Conservation (phyloP, 2,797 vertebrate genomes). For the Monodelphis domestica region DNA sequence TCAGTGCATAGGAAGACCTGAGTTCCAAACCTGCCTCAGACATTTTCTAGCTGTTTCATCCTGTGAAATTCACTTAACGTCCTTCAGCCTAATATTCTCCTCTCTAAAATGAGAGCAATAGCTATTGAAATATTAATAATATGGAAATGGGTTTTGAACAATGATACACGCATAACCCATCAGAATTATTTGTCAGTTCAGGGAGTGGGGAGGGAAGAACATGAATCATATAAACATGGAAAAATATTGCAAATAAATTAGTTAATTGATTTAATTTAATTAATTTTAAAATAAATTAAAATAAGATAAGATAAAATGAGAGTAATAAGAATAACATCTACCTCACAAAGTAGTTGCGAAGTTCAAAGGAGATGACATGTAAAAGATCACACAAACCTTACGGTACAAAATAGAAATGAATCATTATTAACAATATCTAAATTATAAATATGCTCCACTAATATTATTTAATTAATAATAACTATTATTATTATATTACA, state of each 20-base stretch:
- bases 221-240: no score
- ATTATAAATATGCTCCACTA: not conserved
- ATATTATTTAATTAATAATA: not conserved
- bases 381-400: not conserved
- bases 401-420: no score
- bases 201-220: no score
- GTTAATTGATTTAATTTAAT: no score
- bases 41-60: not conserved
- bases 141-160: no score
- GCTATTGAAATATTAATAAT: no score
- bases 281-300: no score
- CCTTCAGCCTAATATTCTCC: slow-evolving; percentile 24
- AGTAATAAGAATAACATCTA: not conserved
- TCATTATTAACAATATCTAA: not conserved
- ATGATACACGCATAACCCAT: no score
- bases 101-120: slow-evolving; percentile 30
- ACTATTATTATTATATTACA: not conserved
- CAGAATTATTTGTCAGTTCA: no score
- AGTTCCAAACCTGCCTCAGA: slow-evolving; percentile 22
- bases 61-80: slow-evolving; percentile 15
- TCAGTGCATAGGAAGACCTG: not conserved
- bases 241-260: no score
- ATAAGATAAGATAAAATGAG: no score
- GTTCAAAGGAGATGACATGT: not conserved
- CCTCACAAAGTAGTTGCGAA: not conserved